Evolutionary conservation across 2,113 vertebrate species (phyloP), one percentile per base, ranked within the genome.

Genomic region (Actinemys pallida): DNA sequence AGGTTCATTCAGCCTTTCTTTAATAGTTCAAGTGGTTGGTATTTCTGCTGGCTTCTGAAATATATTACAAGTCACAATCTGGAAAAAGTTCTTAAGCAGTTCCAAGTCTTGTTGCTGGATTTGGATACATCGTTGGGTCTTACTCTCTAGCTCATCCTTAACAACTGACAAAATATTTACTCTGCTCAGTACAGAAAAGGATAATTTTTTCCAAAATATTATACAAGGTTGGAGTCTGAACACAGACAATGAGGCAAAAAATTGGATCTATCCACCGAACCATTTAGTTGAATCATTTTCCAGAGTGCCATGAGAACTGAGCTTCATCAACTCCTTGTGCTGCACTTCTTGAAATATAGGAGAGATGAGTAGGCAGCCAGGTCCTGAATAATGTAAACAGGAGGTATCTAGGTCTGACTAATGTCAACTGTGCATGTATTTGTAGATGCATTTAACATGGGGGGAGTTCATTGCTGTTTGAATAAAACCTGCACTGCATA

Each of bases 101-200:
- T 98, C 96, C 98, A 97, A 98, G 96, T 97, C 95, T 97, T 97
- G 94, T 98, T 98, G 98, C 98, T 98, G 98, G 97, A 98, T 98
- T 98, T 98, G 98, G 98, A 98, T 97, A 94, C 89, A 54, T 98
- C 98, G 90, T 96, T 87, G 97, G 97, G 98, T 98, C 98, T 98
- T 95, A 97, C 94, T 97, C 97, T 96, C 97, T 96, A 98, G 98
- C 98, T 98, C 98, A 98, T 99, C 98, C 99, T 98, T 99, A 98
- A 99, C 98, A 99, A 99, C 99, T 99, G 98, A 98, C 98, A 98
- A 99, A 99, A 99, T 99, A 99, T 99, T 99, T 99, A 99, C 99
- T 98, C 97, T 92, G 98, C 98, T 97, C 96, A n/a, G 97, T 93
- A 96, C 97, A 97, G 97, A 98, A 98, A 98, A 98, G 97, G 98